Base-by-base conservation (phyloP, 2,113 vertebrate genomes). In the Baryphthengus martii region DNA sequence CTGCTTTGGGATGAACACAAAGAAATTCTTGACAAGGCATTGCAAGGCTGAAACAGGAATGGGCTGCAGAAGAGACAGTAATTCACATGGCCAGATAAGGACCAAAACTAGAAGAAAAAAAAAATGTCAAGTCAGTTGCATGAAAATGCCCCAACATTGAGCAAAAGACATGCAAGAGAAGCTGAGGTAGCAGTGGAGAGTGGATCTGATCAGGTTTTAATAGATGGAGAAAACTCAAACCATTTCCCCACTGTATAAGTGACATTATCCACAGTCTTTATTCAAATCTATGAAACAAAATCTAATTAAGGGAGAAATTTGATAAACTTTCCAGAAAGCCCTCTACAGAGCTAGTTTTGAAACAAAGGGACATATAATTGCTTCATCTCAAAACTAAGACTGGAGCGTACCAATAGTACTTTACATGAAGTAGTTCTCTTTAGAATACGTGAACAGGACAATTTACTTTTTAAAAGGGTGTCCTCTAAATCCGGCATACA, bases 401-500 rank as follows among this genome's bases (percentile, higher is more conserved):
- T 88, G 45, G 78, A 81, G 63, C 74, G 66, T 59, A 96, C 79
- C 89, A 90, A 17, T 39, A 58, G 24, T 70, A 88, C 61, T 95
- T 95, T 78, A 91, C 85, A 92, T 79, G 71, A 33, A 93, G 81
- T 81, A 86, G 88, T 77, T 94, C 52, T 87, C 45, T 95, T 94
- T 92, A 94, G 81, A 85, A 88, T 95, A 70, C 3, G 7, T 61
- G 71, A 72, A 93, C 95, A 96, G 92, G 95, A 97, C 95, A 92
- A 88, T 95, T 91, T 84, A 9, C 85, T 95, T 96, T 95, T 97
- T 85, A 70, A 84, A 85, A 86, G 61, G 92, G 90, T 92, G 93
- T 96, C 95, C 92, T 96, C 97, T 96, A 95, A 93, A 94, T 73
- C 77, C 26, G 89, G 83, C 82, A 94, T 92, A 94, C 91, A 95